Conservation (phyloP, 2,888 invertebrate genomes). For the Allygus modestus region DNA sequence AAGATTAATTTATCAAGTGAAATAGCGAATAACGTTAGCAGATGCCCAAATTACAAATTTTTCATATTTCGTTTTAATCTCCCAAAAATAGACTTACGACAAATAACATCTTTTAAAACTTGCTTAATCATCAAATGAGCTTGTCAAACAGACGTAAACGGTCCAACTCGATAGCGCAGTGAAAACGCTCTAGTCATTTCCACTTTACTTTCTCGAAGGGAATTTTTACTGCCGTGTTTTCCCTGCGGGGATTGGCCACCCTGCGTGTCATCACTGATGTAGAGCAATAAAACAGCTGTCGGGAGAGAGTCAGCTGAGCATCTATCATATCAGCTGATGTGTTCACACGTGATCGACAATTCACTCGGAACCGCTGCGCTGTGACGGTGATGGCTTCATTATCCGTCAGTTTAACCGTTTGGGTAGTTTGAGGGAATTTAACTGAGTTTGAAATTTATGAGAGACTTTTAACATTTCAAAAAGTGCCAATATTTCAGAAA, state of each 20-base stretch:
- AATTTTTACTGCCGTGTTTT: constrained; percentile 16
- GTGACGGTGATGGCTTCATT: not conserved
- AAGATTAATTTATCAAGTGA: too few relatives aligned
- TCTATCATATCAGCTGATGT: constrained; percentile 9
- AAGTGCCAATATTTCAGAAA: too few relatives aligned
- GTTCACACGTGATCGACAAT: not conserved
- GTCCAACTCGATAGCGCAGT: not conserved
- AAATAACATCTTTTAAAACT: too few relatives aligned
- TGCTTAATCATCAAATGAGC: not conserved
- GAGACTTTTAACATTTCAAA: too few relatives aligned
- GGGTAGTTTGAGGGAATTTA: not conserved
- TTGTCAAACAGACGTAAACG: not conserved
- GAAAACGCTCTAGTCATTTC: not conserved
- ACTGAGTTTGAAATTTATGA: not conserved
- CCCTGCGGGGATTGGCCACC: constrained; percentile 1
- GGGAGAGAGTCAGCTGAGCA: constrained; percentile 4
- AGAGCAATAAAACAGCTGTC: constrained; percentile 17
- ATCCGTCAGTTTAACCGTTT: not conserved
- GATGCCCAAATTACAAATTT: too few relatives aligned
- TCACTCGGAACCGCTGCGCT: not conserved
- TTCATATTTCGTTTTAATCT: too few relatives aligned
- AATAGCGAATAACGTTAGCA: too few relatives aligned
- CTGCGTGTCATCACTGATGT: constrained; percentile 25
- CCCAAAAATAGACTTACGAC: too few relatives aligned
- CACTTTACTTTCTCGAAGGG: constrained; percentile 28